Conservation (phyloP, 2,113 vertebrate species). For the Oncorhynchus mykiss region DNA sequence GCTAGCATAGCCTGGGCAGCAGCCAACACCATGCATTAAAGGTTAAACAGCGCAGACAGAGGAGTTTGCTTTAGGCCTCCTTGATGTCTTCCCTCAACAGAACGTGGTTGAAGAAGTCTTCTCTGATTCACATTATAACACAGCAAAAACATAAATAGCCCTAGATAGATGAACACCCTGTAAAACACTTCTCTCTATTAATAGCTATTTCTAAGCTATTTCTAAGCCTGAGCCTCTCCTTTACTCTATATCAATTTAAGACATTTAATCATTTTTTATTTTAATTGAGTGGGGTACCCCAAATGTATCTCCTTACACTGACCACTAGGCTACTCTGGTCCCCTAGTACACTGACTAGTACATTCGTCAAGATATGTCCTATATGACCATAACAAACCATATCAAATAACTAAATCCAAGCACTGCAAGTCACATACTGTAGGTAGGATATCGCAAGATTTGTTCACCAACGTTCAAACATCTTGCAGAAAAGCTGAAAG, state of each 20-base stretch:
- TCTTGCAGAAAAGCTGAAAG: background rate
- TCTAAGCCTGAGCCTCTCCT: conserved; percentile 41
- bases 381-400: background rate
- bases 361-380: background rate
- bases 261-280: background rate
- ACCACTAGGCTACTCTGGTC: background rate
- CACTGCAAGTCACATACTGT: background rate
- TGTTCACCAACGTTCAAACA: background rate
- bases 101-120: conserved; percentile 33
- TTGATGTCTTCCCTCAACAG: conserved; percentile 18
- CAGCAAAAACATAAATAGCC: conserved; percentile 17
- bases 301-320: background rate
- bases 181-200: conserved; percentile 45
- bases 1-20: conserved; percentile 42
- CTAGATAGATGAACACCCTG: background rate
- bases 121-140: conserved; percentile 10
- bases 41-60: conserved; percentile 38
- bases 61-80: conserved; percentile 37
- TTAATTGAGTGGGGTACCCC: background rate
- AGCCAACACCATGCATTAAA: conserved; percentile 53
- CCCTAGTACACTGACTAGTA: background rate
- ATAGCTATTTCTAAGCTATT: conserved; percentile 38
- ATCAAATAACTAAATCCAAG: background rate
- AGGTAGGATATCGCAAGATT: background rate
- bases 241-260: background rate